Evolutionary conservation across 2,888 invertebrate species (phyloP), one percentile per base, ranked within the genome.

Genomic region (Parochlus steinenii): DNA sequence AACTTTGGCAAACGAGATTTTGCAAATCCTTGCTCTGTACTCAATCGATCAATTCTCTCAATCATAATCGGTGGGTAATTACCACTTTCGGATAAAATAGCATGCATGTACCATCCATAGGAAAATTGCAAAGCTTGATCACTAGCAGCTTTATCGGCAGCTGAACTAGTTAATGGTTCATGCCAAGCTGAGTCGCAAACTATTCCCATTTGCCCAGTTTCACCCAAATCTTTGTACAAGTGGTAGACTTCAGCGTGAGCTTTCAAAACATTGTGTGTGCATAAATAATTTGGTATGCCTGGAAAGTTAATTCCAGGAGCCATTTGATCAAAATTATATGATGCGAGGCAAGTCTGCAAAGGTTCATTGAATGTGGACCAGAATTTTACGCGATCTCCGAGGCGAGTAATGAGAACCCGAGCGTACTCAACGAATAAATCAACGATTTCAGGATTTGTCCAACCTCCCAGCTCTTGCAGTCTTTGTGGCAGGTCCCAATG

Each of bases 351-450:
- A 20, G 58, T 53, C 18, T 59, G 52, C 33, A 54, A 58, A 0
- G 70, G 69, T 33, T 71, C 70, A 45, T 70, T 71, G 23, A 70
- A 68, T 1, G 82, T 82, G 8, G 77, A 68, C 81, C 82, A 82
- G 40, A 66, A 62, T 51, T 68, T 71, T 6, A 79, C 71, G 48
- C 69, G 67, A 44, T 66, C 64, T 0, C 68, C 75, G 43, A 67
- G 74, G 47, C 69, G 58, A 33, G 65, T 62, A 41, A 73, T 67
- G 37, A 74, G 48, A 19, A 76, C 46, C 41, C 63, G 64, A 0
- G 76, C 73, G 42, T 70, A 78, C 46, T 75, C 72, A 15, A 62
- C 66, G 46, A 66, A 76, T 42, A 68, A 64, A 19, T 73, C 69
- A 11, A 71, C 63, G 3, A 77, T 69, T 43, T 69, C 64, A 0